Percentiles rank a stretch among this genome's conserved stretches.
Conservation (phyloP, 1,140 invertebrate species). For the Formica exsecta region DNA sequence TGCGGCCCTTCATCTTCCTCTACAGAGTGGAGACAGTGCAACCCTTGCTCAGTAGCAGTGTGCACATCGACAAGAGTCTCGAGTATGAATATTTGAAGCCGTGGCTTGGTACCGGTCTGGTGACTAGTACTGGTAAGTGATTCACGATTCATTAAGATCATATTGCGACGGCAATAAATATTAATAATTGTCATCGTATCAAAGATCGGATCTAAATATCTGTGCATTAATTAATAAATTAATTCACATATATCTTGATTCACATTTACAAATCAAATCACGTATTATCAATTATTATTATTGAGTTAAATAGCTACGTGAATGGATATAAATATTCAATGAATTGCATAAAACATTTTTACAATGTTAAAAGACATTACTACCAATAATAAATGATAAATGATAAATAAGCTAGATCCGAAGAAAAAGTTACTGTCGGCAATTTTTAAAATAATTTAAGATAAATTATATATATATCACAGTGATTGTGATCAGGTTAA, state of each 20-base stretch:
- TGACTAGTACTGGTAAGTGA: slow-evolving; percentile 85
- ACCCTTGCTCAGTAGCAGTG: slow-evolving; percentile 81
- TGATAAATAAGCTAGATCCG: neutral
- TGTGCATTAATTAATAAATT: too few species aligned
- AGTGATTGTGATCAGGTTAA: neutral
- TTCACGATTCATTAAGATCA: neutral
- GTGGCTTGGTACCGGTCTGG: slow-evolving; percentile 89
- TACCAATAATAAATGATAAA: too few species aligned
- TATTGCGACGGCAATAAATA: too few species aligned
- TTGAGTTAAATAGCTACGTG: neutral
- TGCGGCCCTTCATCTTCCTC: slow-evolving; percentile 80
- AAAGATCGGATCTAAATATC: too few species aligned
- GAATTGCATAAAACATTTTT: neutral
- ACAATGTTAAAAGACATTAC: neutral
- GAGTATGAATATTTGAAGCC: slow-evolving; percentile 89
- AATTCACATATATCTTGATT: too few species aligned
- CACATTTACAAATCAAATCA: too few species aligned
- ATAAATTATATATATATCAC: neutral
- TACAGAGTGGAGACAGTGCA: slow-evolving; percentile 79
- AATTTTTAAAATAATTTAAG: neutral
- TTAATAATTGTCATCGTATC: too few species aligned
- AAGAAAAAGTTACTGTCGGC: neutral
- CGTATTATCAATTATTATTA: too few species aligned
- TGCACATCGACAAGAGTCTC: slow-evolving; percentile 88
- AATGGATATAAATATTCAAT: neutral